phyloP scores from a whole-genome alignment of 2,797 vertebrate species.

The Sandelia bainsii region DNA sequence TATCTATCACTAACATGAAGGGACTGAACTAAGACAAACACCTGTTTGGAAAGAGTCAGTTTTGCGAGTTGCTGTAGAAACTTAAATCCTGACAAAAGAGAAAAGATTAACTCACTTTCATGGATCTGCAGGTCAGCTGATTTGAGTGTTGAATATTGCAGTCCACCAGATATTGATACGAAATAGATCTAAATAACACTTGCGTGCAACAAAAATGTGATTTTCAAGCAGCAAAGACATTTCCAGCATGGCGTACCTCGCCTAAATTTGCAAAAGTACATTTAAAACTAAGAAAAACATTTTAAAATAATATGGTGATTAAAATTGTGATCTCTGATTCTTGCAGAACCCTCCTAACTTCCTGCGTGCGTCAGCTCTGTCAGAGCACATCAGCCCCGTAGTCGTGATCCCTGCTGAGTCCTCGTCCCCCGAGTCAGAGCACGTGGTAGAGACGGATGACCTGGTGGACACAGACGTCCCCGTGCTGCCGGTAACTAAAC shows the following conservation, averaged over 20 bases:
- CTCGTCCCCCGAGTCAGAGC: slow-evolving; percentile 94
- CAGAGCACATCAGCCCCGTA: slow-evolving; percentile 97
- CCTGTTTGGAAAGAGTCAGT: no score
- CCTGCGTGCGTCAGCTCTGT: slow-evolving; percentile 94
- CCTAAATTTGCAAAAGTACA: no score
- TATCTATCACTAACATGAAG: no score
- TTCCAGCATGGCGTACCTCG: no score
- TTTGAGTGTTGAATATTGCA: no score
- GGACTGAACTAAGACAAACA: no score
- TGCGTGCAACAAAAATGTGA: neutral
- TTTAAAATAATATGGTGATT: neutral
- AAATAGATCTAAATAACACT: neutral
- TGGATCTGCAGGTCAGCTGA: neutral
- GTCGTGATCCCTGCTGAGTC: slow-evolving; percentile 95
- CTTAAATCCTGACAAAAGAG: neutral
- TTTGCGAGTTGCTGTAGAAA: neutral
- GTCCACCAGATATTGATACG: neutral
- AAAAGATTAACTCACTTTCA: neutral
- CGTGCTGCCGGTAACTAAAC: slow-evolving; percentile 84
- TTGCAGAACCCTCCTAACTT: slow-evolving; percentile 96
- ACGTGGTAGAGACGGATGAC: slow-evolving; percentile 91
- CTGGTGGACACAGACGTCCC: slow-evolving; percentile 94
- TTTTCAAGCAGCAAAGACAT: no score
- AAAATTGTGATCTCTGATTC: neutral
- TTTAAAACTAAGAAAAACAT: no score